Conservation (phyloP, 1,140 invertebrate genomes). For the Venturia canescens region DNA sequence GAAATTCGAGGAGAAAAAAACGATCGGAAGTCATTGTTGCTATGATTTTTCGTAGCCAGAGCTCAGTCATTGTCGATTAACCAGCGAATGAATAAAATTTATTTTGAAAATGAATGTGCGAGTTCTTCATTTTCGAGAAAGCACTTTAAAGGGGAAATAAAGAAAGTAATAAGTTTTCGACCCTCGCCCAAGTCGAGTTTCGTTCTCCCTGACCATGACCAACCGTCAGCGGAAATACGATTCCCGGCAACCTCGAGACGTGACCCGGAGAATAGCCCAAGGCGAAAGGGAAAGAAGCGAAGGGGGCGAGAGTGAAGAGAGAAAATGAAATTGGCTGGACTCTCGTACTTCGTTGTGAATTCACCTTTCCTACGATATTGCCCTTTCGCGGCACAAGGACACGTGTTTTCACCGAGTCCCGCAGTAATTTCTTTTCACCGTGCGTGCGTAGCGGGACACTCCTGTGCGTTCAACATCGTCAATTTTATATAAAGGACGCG, state of each 20-base stretch:
- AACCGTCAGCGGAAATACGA: constrained; percentile 39
- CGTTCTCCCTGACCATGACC: constrained; percentile 58
- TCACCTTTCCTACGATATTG: constrained; percentile 5
- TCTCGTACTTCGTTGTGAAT: constrained; percentile 41
- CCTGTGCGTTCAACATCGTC: no score
- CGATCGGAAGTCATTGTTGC: no score
- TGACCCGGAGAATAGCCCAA: constrained; percentile 15
- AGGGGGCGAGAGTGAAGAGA: neutral
- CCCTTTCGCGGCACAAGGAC: neutral
- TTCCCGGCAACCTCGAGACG: constrained; percentile 48
- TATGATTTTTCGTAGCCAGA: no score
- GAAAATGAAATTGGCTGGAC: constrained; percentile 9
- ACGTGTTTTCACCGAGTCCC: no score
- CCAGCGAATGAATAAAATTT: no score
- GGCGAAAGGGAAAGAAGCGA: neutral
- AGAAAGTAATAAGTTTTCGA: neutral
- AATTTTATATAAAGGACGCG: no score
- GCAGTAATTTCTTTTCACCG: no score
- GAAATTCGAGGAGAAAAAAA: no score
- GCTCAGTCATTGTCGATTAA: no score
- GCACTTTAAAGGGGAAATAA: neutral
- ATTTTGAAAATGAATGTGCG: no score
- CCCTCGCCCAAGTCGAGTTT: neutral
- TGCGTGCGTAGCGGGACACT: no score
- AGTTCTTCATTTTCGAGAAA: no score